phyloP scores from a whole-genome alignment of 1,140 invertebrate genomes.

The Danaus plexippus region DNA sequence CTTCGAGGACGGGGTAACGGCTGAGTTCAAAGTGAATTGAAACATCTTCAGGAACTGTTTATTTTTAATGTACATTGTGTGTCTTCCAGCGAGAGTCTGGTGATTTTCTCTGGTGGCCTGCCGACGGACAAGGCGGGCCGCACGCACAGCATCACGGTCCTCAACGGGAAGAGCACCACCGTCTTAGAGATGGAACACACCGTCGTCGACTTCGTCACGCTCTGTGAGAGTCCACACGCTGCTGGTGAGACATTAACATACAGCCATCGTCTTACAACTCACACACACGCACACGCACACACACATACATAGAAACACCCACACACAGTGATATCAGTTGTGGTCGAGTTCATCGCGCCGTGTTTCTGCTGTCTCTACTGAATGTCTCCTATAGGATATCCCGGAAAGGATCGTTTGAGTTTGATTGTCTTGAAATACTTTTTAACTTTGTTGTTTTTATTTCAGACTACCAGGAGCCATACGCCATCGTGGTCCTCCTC shows the following conservation, averaged over 20 bases:
- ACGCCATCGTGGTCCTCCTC: slow-evolving; percentile 96
- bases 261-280: not conserved
- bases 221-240: slow-evolving; percentile 94
- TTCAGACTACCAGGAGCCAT: slow-evolving; percentile 96
- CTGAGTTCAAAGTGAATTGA: slow-evolving; percentile 28
- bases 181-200: slow-evolving; percentile 99
- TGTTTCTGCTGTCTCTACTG: too few species aligned
- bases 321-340: too few species aligned
- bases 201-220: slow-evolving; percentile 96
- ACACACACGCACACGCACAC: too few species aligned
- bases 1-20: slow-evolving; percentile 86
- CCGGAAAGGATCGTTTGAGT: too few species aligned
- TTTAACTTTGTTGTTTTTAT: slow-evolving; percentile 8
- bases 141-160: slow-evolving; percentile 95
- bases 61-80: not conserved
- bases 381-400: too few species aligned
- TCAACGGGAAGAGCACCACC: slow-evolving; percentile 94
- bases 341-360: too few species aligned
- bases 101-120: slow-evolving; percentile 94
- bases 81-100: slow-evolving; percentile 47
- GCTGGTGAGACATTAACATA: slow-evolving; percentile 76
- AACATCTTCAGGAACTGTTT: not conserved
- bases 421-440: not conserved
- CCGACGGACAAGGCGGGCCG: slow-evolving; percentile 90
- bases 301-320: too few species aligned